A percentile compares a stretch with the other conserved stretches of the same genome.
Conservation (phyloP, 2,113 vertebrate genomes). For the Hepsetus odoe region DNA sequence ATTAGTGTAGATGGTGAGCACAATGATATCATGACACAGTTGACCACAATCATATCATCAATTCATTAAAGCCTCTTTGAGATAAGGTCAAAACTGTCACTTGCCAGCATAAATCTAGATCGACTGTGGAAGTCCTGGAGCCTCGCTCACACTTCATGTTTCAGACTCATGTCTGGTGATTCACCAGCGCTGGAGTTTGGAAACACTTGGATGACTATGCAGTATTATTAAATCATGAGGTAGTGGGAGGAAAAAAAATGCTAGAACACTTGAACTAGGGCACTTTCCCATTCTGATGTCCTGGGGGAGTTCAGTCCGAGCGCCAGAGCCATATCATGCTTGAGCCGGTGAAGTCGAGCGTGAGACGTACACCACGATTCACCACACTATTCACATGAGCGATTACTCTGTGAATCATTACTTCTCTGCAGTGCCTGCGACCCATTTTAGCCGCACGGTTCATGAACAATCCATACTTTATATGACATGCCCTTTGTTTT, state of each 20-base stretch:
- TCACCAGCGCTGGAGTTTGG: background rate
- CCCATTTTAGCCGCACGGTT: constrained; percentile 53
- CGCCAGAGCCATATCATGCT: background rate
- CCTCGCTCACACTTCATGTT: no score
- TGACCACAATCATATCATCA: no score
- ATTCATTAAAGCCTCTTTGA: no score
- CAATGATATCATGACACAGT: no score
- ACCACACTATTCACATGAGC: constrained; percentile 11
- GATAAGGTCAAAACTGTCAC: no score
- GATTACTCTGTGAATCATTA: background rate
- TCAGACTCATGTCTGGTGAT: no score
- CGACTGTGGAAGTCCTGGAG: no score
- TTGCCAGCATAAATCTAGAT: no score
- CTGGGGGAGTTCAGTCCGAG: background rate
- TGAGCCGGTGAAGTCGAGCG: background rate
- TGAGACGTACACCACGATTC: background rate
- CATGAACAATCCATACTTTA: constrained; percentile 66
- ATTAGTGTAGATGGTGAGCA: no score
- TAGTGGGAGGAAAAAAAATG: background rate
- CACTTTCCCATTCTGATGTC: background rate
- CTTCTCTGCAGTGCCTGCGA: constrained; percentile 41
- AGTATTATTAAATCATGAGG: background rate
- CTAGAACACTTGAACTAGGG: background rate
- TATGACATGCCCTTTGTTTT: constrained; percentile 65
- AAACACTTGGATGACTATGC: background rate